Evolutionary conservation across 2,797 vertebrate species (phyloP).

Genomic region (Lophius americanus): DNA sequence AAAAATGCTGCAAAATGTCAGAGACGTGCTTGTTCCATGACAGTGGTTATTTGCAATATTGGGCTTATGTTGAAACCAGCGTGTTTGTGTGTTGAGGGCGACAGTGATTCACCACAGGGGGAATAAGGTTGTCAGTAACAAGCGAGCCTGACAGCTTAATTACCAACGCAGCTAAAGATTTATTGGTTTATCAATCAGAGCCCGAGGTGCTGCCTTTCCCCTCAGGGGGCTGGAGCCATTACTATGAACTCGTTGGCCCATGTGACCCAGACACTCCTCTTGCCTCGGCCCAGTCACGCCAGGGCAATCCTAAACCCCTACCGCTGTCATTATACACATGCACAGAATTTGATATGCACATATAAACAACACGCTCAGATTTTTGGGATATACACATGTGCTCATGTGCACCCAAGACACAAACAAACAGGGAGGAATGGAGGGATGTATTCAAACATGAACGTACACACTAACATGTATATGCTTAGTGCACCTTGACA

Average conservation of each 20-base stretch:
- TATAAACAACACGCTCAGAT: constrained; percentile 37
- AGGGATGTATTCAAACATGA: constrained; percentile 39
- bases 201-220: constrained; percentile 85
- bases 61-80: constrained; percentile 82
- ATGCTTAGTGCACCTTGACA: constrained; percentile 26
- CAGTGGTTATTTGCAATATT: constrained; percentile 43
- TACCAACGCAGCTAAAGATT: constrained; percentile 95
- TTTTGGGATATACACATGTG: constrained; percentile 45
- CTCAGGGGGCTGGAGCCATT: constrained; percentile 85
- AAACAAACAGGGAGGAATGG: constrained; percentile 37
- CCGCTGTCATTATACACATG: constrained; percentile 38
- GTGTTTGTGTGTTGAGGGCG: constrained; percentile 66
- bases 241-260: constrained; percentile 84
- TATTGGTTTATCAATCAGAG: constrained; percentile 98
- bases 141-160: constrained; percentile 93
- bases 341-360: constrained; percentile 31
- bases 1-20: constrained; percentile 32
- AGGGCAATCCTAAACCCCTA: constrained; percentile 50
- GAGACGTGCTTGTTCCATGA: constrained; percentile 41
- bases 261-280: constrained; percentile 80
- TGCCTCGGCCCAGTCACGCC: constrained; percentile 54
- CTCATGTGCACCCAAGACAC: constrained; percentile 34
- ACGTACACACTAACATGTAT: constrained; percentile 21
- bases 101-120: constrained; percentile 69
- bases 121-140: constrained; percentile 86